Conservation (phyloP, 2,888 invertebrate species). For the Drosophila longiperda region DNA sequence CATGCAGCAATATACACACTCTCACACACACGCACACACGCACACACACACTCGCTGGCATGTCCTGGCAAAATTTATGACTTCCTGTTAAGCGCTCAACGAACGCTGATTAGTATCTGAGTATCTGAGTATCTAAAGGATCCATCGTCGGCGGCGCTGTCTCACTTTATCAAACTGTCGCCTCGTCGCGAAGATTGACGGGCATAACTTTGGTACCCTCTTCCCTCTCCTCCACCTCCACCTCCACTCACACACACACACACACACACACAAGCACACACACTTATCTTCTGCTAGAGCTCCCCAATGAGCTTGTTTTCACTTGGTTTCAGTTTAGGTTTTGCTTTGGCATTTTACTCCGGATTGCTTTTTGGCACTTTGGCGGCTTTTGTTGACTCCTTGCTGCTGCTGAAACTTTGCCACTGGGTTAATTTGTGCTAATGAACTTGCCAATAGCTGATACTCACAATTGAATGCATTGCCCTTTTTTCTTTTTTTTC, state of each 20-base stretch:
- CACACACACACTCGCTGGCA: slow-evolving; percentile 33
- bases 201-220: slow-evolving; percentile 51
- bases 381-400: slow-evolving; percentile 18
- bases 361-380: slow-evolving; percentile 22
- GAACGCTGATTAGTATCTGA: slow-evolving; percentile 76
- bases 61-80: slow-evolving; percentile 72
- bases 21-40: slow-evolving; percentile 15
- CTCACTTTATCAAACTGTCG: slow-evolving; percentile 78
- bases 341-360: slow-evolving; percentile 6
- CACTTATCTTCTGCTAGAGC: slow-evolving; percentile 2
- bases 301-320: slow-evolving; percentile 21
- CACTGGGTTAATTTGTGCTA: slow-evolving; percentile 53
- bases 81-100: slow-evolving; percentile 72
- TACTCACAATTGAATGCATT: neutral
- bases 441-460: slow-evolving; percentile 35
- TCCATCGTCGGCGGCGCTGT: slow-evolving; percentile 39
- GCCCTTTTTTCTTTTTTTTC: neutral
- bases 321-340: slow-evolving; percentile 10
- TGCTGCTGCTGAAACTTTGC: slow-evolving; percentile 20
- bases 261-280: neutral
- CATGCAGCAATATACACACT: slow-evolving; percentile 19
- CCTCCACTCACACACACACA: neutral
- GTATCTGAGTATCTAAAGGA: slow-evolving; percentile 70
- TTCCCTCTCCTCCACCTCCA: neutral
- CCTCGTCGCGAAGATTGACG: slow-evolving; percentile 72